Evolutionary conservation across 1,140 invertebrate species (phyloP), one percentile per base, ranked within the genome.

Genomic region (Lepidostoma basale): DNA sequence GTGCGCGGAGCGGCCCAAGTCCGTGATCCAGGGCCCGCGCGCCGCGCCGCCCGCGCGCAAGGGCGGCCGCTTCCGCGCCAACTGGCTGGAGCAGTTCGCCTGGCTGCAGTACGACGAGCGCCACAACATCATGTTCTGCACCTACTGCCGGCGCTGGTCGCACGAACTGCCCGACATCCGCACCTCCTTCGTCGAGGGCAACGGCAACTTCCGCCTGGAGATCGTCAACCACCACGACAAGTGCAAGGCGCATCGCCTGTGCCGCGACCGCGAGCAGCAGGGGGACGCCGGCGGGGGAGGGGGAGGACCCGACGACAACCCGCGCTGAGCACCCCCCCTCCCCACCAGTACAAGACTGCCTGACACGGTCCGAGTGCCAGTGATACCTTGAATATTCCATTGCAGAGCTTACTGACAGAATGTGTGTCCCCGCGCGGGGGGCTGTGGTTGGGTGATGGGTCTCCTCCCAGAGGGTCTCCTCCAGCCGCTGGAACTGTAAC

Each of bases 171-270:
- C 88, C 12, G 87, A 89, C 59, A 88, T 89, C 74, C 84, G 88
- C 56, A 90, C 89, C 18, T 90, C 88, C 1, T 91, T 91, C 73
- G 88, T 89, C 3, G 86, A 88, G 70, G 89, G 89, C n/a, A 91
- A 89, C 74, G 85, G 85, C 25, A 91, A 90, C 76, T 91, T 91
- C 78, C 83, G 89, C 60, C 79, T 90, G 28, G 89, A 91, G 80
- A 91, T 91, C 73, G 85, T 91, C 18, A 90, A 91, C 76, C 89
- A 91, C 78, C 89, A 90, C 75, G 88, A 90, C 77, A 90, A 88
- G 75, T 90, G 88, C 75, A 91, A 91, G 76, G 88, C 88, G n/a
- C 88, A 90, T 74, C 84, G 86, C 68, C 75, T 90, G 58, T 91
- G 88, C 73, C 78, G 77, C 44, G 81, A 85, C 42, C 74, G 81